A percentile compares a stretch with the other conserved stretches of the same genome.
phyloP scores from a whole-genome alignment of 2,797 vertebrate genomes.

The Gymnoscopelus braueri region DNA sequence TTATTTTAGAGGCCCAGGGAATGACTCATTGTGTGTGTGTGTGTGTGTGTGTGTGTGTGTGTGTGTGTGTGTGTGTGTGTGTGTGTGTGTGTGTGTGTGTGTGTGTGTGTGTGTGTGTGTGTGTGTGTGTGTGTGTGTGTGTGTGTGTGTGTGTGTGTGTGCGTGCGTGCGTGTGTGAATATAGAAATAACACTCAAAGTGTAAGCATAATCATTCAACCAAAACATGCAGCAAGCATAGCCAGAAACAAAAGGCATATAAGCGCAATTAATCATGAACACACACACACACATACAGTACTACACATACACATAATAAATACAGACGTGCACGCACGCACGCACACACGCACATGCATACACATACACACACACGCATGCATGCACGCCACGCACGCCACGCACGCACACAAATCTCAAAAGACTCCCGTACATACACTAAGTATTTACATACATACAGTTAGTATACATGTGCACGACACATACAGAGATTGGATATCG shows the following conservation, averaged over 20 bases:
- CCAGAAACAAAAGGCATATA: slow-evolving; percentile 17
- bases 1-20: slow-evolving; percentile 34
- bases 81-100: slow-evolving; percentile 4
- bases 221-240: neutral
- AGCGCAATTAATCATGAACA: neutral
- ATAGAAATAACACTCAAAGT: slow-evolving; percentile 30
- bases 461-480: too few relatives aligned
- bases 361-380: neutral
- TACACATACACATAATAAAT: neutral
- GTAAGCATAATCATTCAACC: slow-evolving; percentile 25
- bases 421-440: too few relatives aligned
- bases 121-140: slow-evolving; percentile 2
- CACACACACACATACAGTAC: neutral
- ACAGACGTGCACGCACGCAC: slow-evolving; percentile 1
- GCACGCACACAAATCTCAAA: neutral
- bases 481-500: too few relatives aligned
- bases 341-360: neutral
- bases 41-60: neutral
- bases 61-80: neutral
- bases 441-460: too few relatives aligned
- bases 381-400: neutral
- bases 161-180: neutral
- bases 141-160: neutral
- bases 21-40: neutral
- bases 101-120: neutral